Conservation (phyloP, 92 coral and sea anemone genomes). For the Parazoanthus atlanticus region DNA sequence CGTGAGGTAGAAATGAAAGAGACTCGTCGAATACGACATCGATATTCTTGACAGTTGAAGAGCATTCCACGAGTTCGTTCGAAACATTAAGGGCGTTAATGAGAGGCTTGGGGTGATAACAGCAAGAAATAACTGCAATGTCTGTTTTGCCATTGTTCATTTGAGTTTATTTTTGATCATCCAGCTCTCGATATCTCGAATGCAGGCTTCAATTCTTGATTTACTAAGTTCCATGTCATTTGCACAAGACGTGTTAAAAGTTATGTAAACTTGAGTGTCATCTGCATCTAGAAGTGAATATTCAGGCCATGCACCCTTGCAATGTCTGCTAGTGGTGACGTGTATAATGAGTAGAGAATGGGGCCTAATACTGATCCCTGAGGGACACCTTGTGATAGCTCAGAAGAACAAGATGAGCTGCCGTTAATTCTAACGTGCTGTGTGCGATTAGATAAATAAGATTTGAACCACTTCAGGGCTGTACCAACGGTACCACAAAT, state of each 20-base stretch:
- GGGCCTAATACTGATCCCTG: constrained; percentile 27
- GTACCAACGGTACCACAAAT: neutral
- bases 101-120: no score
- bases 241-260: neutral
- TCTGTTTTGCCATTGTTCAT: no score
- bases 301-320: neutral
- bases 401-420: neutral
- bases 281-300: neutral
- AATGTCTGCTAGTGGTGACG: neutral
- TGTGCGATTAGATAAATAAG: constrained; percentile 8
- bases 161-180: no score
- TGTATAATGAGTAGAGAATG: constrained; percentile 1
- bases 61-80: no score
- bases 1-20: no score
- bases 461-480: constrained; percentile 1
- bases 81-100: no score
- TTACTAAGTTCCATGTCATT: neutral
- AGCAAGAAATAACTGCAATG: no score
- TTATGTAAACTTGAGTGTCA: neutral
- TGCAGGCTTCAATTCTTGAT: neutral
- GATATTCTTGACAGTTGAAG: no score
- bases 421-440: neutral
- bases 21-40: no score
- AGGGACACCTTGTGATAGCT: neutral
- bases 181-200: no score